Base-by-base conservation (phyloP, 1,140 invertebrate species). In the Amyelois transitella region DNA sequence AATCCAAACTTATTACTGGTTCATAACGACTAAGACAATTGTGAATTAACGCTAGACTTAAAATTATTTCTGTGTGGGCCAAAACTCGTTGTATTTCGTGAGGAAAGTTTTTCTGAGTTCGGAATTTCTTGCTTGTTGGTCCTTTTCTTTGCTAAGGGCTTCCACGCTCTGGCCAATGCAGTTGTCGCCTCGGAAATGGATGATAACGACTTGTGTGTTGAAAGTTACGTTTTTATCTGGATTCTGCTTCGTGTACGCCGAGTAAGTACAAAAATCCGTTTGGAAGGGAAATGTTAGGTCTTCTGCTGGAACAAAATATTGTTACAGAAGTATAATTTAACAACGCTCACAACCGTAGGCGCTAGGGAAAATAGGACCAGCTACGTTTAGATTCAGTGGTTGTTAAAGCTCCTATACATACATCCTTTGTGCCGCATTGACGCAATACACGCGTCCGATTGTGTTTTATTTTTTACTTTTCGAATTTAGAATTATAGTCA, bases 141-240 rank as follows among this genome's bases (percentile, higher is more conserved):
- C 85, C 14, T 85, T 86, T 52, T 88, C 85, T 57, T 86, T 88
- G 70, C 83, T 88, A 0, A 88, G 68, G 0, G 81, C 79, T 59
- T 88, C 83, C n/a, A 88, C 81, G 57, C 85, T 88, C 49, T 88
- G 85, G 1, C 85, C 85, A 5, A 88, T 79, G 56, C 83, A 88
- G 5, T 84, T 70, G 53, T 86, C 83, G 0, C 85, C 85, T 10
- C 76, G 85, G 58, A 88, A 88, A 54, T 88, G 85, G 18, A 88
- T 85, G 22, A 88, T 86, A 22, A 86, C 66, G 0, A 88, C 85
- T 77, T 88, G 81, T 3, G 81, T 85, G 62, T 88, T 86, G 53
- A 88, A 88, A 6, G 77, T 84, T 0, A 88, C 85, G 52, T 83
- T 85, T 60, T 85, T 88, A 55, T 88, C 82, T 0, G 75, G 68